Conservation (phyloP, 2,797 vertebrate species). For the Margarornis squamiger region DNA sequence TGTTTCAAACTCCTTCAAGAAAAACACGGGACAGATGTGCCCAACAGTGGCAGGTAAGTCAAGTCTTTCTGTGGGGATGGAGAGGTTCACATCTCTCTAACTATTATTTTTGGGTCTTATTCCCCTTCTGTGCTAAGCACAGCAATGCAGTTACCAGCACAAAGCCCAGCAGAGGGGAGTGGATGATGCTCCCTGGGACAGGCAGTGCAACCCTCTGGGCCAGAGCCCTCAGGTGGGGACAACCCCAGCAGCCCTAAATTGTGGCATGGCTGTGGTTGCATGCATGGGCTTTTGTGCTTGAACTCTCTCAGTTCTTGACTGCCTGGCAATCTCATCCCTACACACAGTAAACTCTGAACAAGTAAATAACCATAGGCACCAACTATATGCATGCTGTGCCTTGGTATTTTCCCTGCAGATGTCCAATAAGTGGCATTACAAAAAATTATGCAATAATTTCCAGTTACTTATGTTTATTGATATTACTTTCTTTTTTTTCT, state of each 20-base stretch:
- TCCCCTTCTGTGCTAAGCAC: neutral
- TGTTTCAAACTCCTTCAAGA: neutral
- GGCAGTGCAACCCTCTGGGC: rapidly evolving
- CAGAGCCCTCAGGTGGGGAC: rapidly evolving
- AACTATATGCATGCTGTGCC: neutral
- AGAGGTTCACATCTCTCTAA: neutral
- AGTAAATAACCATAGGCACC: neutral
- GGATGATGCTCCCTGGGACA: neutral
- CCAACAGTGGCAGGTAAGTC: neutral
- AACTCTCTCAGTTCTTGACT: neutral
- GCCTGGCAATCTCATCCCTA: neutral
- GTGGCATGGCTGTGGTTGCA: rapidly evolving
- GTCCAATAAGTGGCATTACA: neutral
- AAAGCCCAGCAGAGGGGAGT: neutral
- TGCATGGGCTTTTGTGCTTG: neutral
- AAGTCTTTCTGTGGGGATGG: neutral
- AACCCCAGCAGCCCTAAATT: neutral
- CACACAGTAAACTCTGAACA: neutral
- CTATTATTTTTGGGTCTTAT: neutral
- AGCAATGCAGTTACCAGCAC: rapidly evolving
- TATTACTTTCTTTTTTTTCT: neutral
- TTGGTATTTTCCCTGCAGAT: neutral
- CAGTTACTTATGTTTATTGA: neutral
- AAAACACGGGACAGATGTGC: neutral
- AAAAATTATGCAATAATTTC: neutral